Conservation (phyloP, 1,140 invertebrate genomes). For the Drosophila pectinifera region DNA sequence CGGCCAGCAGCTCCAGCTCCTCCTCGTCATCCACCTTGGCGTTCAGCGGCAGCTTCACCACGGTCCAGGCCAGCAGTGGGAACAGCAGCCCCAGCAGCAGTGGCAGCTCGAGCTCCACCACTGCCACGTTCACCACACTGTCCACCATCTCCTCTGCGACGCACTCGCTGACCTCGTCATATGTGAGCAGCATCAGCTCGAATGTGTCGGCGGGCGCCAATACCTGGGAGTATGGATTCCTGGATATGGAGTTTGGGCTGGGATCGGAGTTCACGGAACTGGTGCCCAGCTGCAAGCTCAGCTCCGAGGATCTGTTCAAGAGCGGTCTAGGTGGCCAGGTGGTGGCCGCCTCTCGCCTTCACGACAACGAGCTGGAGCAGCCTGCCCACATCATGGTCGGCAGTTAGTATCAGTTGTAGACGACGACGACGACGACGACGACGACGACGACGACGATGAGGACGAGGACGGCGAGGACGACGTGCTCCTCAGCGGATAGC, state of each 20-base stretch:
- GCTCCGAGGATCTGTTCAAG: slow-evolving; percentile 89
- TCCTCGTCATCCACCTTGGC: slow-evolving; percentile 52
- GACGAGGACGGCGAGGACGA: slow-evolving; percentile 1
- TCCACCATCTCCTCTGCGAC: slow-evolving; percentile 80
- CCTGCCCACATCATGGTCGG: slow-evolving; percentile 84
- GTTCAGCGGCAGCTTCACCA: slow-evolving; percentile 78
- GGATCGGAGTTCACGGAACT: slow-evolving; percentile 86
- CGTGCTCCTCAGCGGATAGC: slow-evolving; percentile 7
- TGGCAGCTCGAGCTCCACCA: slow-evolving; percentile 57
- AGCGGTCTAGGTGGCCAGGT: slow-evolving; percentile 70
- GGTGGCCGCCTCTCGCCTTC: slow-evolving; percentile 55
- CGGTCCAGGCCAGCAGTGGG: slow-evolving; percentile 44
- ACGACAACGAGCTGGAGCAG: slow-evolving; percentile 83
- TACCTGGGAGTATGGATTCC: slow-evolving; percentile 84
- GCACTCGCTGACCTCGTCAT: slow-evolving; percentile 78
- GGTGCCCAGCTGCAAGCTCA: slow-evolving; percentile 88
- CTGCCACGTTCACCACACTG: slow-evolving; percentile 77
- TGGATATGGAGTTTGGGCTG: slow-evolving; percentile 86
- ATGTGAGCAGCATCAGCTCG: slow-evolving; percentile 77
- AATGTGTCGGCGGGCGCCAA: slow-evolving; percentile 67
- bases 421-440: slow-evolving; percentile 6
- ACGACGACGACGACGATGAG: slow-evolving; percentile 10
- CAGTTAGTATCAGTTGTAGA: slow-evolving; percentile 85
- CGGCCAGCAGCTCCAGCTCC: slow-evolving; percentile 34
- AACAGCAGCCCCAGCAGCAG: slow-evolving; percentile 9